Evolutionary conservation across 2,888 invertebrate species (phyloP).

Genomic region (Spicauda simplicius): DNA sequence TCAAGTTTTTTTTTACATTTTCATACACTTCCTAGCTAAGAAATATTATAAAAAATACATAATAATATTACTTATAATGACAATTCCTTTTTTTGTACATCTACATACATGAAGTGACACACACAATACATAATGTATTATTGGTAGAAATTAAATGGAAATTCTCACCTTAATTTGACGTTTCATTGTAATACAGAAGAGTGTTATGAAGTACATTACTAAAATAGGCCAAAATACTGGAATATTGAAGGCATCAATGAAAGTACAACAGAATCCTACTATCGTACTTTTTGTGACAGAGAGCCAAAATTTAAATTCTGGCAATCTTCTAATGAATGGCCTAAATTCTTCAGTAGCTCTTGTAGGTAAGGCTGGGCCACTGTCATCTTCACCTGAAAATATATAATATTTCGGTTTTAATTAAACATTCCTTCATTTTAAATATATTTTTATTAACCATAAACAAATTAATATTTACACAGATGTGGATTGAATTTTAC

Average conservation of each 20-base stretch:
- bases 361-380: conserved; percentile 97
- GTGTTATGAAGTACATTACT: conserved; percentile 99
- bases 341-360: conserved; percentile 98
- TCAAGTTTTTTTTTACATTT: too few relatives aligned
- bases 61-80: too few relatives aligned
- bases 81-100: too few relatives aligned
- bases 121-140: too few relatives aligned
- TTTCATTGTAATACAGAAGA: conserved; percentile 99
- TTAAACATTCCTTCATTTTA: background rate
- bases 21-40: too few relatives aligned
- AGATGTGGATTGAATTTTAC: too few relatives aligned
- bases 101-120: too few relatives aligned
- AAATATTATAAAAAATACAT: too few relatives aligned
- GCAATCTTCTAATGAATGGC: conserved; percentile 97
- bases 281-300: conserved; percentile 97
- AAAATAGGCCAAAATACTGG: conserved; percentile 99
- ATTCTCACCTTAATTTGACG: conserved; percentile 97
- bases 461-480: too few relatives aligned
- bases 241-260: conserved; percentile 99
- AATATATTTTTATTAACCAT: too few relatives aligned
- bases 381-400: conserved; percentile 86
- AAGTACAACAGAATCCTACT: conserved; percentile 95
- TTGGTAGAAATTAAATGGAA: conserved; percentile 3
- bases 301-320: conserved; percentile 99
- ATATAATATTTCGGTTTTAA: background rate